Base-by-base conservation (phyloP, 2,888 invertebrate genomes). In the Lottia gigantea region DNA sequence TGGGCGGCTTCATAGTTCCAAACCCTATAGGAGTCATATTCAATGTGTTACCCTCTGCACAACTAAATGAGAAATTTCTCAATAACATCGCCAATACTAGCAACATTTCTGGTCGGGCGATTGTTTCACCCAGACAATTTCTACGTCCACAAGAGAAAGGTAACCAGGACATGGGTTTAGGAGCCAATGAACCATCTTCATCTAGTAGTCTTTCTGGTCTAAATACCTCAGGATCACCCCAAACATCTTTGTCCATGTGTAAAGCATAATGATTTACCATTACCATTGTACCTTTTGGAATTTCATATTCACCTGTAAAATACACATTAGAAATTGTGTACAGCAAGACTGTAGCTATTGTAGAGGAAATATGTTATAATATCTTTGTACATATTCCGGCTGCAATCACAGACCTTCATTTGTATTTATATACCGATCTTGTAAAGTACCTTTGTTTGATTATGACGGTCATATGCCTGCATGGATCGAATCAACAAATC, bases 131-230 rank as follows among this genome's bases (percentile, higher is more conserved):
- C 19, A 72, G 68, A 72, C 76, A 70, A 46, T 71, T 65, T 23
- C 74, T 23, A 46, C 73, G 47, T n/a, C 78, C 78, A 25, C 80
- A 79, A 15, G 82, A 81, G 71, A 85, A 85, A 0, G 85, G 85
- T 31, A 83, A 74, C 81, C 80, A 84, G 55, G 76, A 78, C 12
- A 76, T 74, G 6, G 79, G 80, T 73, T 79, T 81, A 0, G 81
- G 74, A 4, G 71, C 77, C 65, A 83, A 68, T 46, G 78, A 79
- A 12, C 83, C 83, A 47, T 78, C 70, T 25, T 76, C 76, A 25
- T 80, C 79, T 3, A 85, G 71, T 70, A 76, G 83, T 31, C 83
- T 71, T 19, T 83, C 80, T 3, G 85, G 85, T 25, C 73, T 74
- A 73, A 84, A 85, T 15, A 67, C 69, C 16, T 76, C 71, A 0